A percentile compares a stretch with the other conserved stretches of the same genome.
phyloP scores from a whole-genome alignment of 37 sponge, comb jelly and placozoan species.

The Axinella damicornis region DNA sequence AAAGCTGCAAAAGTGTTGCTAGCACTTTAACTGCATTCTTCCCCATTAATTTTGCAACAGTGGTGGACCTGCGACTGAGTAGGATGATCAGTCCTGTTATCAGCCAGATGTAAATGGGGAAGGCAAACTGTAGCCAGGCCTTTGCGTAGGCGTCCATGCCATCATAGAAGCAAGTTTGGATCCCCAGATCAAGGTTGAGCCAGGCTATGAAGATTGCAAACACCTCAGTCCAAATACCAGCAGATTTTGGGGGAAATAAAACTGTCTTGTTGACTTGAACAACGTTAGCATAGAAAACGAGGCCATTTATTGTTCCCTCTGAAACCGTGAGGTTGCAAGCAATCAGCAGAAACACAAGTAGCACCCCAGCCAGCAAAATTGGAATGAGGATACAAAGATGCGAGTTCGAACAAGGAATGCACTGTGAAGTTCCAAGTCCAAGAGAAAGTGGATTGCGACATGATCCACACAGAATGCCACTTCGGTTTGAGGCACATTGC shows the following conservation, averaged over 20 bases:
- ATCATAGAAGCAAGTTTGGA: slow-evolving; percentile 37
- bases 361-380: background rate
- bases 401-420: background rate
- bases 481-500: background rate
- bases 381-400: background rate
- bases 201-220: background rate
- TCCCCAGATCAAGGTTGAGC: slow-evolving; percentile 25
- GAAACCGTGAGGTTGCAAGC: background rate
- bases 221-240: background rate
- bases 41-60: background rate
- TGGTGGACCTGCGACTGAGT: background rate
- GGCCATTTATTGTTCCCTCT: background rate
- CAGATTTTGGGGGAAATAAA: background rate
- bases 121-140: slow-evolving; percentile 49
- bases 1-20: slow-evolving; percentile 32
- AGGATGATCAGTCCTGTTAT: slow-evolving; percentile 11
- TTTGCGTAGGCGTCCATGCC: slow-evolving; percentile 18
- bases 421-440: background rate
- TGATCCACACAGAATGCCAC: background rate
- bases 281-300: background rate
- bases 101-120: slow-evolving; percentile 36
- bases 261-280: background rate
- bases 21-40: slow-evolving; percentile 24
- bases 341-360: background rate
- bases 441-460: background rate